Conservation (phyloP, 2,113 vertebrate genomes). For the Pelobates fuscus region DNA sequence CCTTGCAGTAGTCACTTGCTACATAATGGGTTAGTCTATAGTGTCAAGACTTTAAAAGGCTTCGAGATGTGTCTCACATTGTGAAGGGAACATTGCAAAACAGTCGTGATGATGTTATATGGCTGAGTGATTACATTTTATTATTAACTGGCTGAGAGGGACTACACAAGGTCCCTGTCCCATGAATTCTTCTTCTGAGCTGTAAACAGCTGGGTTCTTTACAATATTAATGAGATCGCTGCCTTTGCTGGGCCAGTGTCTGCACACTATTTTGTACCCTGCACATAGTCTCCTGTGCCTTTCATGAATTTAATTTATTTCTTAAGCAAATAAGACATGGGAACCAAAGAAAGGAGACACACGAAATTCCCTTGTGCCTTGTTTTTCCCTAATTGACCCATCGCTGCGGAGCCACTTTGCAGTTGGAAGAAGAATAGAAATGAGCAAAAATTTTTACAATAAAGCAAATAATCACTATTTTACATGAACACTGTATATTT, state of each 20-base stretch:
- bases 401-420: neutral
- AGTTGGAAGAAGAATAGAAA: conserved; percentile 4
- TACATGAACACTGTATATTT: no score
- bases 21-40: neutral
- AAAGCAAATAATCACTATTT: neutral
- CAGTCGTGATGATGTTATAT: neutral
- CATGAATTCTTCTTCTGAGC: neutral
- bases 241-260: neutral
- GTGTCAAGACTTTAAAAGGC: neutral
- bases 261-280: conserved; percentile 10
- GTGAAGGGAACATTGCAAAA: neutral
- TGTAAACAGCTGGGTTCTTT: conserved; percentile 29
- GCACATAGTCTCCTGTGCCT: neutral
- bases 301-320: conserved; percentile 15
- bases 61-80: neutral
- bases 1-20: neutral
- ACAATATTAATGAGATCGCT: conserved; percentile 29
- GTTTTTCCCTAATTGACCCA: conserved; percentile 18
- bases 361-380: neutral
- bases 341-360: neutral
- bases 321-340: conserved; percentile 34
- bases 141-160: neutral
- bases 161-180: conserved; percentile 2
- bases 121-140: neutral
- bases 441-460: neutral